phyloP scores from a whole-genome alignment of 2,113 vertebrate species.

The Semicossyphus pulcher region DNA sequence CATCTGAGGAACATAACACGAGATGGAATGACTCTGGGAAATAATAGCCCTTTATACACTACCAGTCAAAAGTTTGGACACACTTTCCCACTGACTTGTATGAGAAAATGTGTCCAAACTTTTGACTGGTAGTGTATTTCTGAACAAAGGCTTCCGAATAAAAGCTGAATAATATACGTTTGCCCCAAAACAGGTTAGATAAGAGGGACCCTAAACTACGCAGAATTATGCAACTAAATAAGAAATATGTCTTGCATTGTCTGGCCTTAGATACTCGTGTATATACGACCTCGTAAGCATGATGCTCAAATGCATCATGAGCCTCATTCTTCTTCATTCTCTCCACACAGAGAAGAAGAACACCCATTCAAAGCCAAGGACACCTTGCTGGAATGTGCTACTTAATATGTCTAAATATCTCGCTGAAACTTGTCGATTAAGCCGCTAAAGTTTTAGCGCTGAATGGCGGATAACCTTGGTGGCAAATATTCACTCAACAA shows the following conservation, averaged over 20 bases:
- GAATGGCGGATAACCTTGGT: constrained; percentile 55
- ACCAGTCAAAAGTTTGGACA: no score
- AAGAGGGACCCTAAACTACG: no score
- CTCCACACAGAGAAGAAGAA: background rate
- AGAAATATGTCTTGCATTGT: background rate
- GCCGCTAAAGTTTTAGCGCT: background rate
- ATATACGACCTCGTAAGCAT: background rate
- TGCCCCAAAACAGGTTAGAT: no score
- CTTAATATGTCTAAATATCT: constrained; percentile 14
- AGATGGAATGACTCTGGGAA: constrained; percentile 15
- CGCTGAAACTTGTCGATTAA: constrained; percentile 9
- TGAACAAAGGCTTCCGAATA: no score
- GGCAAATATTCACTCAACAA: constrained; percentile 40
- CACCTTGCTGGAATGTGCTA: constrained; percentile 13
- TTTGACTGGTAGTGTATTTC: no score
- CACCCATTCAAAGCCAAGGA: constrained; percentile 45
- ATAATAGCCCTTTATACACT: no score
- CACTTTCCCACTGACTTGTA: no score
- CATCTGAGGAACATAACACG: constrained; percentile 1
- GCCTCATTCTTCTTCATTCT: constrained; percentile 8
- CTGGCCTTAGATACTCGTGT: background rate
- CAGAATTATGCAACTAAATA: no score
- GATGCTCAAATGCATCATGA: background rate
- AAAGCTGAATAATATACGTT: no score
- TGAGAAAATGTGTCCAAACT: no score